phyloP scores from a whole-genome alignment of 2,113 vertebrate species.

The Callorhinus ursinus region DNA sequence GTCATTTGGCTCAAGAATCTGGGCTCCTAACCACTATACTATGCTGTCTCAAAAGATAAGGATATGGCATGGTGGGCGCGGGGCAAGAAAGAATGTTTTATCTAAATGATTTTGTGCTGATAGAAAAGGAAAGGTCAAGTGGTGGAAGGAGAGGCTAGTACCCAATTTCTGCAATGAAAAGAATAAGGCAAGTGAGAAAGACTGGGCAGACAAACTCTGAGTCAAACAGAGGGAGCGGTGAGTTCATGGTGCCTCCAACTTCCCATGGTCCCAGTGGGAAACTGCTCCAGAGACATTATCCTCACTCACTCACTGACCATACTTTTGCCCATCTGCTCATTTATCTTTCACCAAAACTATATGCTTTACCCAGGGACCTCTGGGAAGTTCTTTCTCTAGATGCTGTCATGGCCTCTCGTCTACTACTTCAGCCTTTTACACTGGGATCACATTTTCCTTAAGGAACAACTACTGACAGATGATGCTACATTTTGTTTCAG shows the following conservation, averaged over 20 bases:
- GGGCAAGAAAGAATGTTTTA: not conserved
- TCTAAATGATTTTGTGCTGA: slow-evolving; percentile 29
- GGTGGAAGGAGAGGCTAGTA: not conserved
- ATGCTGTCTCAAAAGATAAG: not conserved
- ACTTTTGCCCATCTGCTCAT: not conserved
- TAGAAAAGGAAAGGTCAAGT: slow-evolving; percentile 27
- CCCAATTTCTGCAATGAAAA: slow-evolving; percentile 23
- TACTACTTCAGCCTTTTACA: not conserved
- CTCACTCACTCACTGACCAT: not conserved
- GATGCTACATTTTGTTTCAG: slow-evolving; percentile 74
- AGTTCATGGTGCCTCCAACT: not conserved
- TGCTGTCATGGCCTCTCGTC: not conserved
- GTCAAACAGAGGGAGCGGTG: not conserved
- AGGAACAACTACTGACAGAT: slow-evolving; percentile 43
- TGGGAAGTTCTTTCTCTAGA: slow-evolving; percentile 32
- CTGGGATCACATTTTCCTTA: not conserved
- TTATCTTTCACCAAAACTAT: not conserved
- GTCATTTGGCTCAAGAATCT: not conserved
- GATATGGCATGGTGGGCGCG: not conserved
- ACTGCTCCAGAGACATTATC: not conserved
- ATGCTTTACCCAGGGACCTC: not conserved
- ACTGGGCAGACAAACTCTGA: not conserved
- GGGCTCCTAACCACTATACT: not conserved
- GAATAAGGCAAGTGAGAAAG: not conserved
- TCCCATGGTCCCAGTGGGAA: not conserved